Base-by-base conservation (phyloP, 2,113 vertebrate species). In the Zosterops borbonicus region DNA sequence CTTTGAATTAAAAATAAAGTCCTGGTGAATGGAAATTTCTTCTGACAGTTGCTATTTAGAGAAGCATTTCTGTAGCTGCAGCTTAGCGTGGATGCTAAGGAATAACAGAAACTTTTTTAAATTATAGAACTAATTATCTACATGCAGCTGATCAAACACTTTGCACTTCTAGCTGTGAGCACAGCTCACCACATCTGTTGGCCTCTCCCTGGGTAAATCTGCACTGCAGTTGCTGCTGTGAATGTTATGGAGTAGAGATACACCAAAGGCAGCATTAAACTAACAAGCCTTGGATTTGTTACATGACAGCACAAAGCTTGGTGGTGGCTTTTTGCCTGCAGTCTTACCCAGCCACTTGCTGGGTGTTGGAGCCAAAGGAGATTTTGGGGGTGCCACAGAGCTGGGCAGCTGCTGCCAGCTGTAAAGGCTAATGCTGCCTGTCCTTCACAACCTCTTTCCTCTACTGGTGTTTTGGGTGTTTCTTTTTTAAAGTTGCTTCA, bases 231-330 rank as follows among this genome's bases (percentile, higher is more conserved):
- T 50, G 64, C 83, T 96, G 92, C 89, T 94, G 94, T 70, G 96
- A 94, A 33, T 39, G 71, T 93, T 97, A 86, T 77, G 60, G 90
- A 68, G 67, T 76, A 46, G 83, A 94, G 86, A 58, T 31, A 49
- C 75, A 90, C 88, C 86, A 92, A 62, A 92, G 69, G 85, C 82
- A 83, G 68, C 86, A 47, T 81, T 94, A 94, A 94, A 89, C 79
- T 93, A 95, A 95, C 92, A 86, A 96, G 90, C 80, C 58, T 50
- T 92, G 92, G 92, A 96, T 95, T 97, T 97, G 95, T 93, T 77
- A 70, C 21, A 0, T 24, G 46, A 28, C 90, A 93, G 74, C 85
- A 76, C 62, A 76, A 60, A 88, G 59, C 79, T 69, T 5, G 5
- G 12, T 14, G 53, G 67, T 73, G 86, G 25, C 33, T 92, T 77